Base-by-base conservation (phyloP, 2,797 vertebrate genomes). In the Rhinoraja longicauda region DNA sequence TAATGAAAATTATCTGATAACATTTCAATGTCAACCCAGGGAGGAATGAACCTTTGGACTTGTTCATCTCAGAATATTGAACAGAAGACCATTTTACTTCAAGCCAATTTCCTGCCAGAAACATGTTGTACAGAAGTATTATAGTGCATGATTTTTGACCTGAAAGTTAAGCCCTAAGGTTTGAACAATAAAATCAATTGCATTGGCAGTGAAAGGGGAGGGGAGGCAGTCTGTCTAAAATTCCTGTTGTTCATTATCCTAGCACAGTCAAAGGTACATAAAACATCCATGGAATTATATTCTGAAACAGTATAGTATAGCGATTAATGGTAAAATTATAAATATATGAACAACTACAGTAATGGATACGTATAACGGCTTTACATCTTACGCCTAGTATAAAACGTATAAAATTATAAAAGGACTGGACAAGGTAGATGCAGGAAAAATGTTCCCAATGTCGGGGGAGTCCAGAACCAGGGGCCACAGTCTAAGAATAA, bases 1-100 rank as follows among this genome's bases (percentile, higher is more conserved):
- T 90, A 45, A 36, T 90, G 64, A 90, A 90, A 72, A 90, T 45
- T 67, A 90, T 70, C 88, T 90, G n/a, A 90, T 70, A 90, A 90
- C 70, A 90, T 64, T 88, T 8, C 64, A 90, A 90, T 90, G 88
- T 90, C 67, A 70, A 72, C 72, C 70, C 39, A 57, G 57, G 64
- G 21, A 90, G 32, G 32, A 90, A 90, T 39, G 59, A 64, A 64
- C 86, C 62, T 64, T n/a, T 36, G 36, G 32, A 70, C 17, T 84
- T 90, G 32, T 90, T 17, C 45, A 84, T 84, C 57, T 59, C 88
- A 90, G 32, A 70, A 90, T 90, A 67, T 72, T 70, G 32, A 72
- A 36, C 88, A 64, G 84, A 64, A 57, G n/a, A 17, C 57, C 26
- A 88, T 86, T 86, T 64, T 86, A 32, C 57, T 67, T 45, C 90